Percentiles rank a stretch among this genome's conserved stretches.
These are phyloP conservation scores for Blastobasis adustella DNA, from an alignment of 2,888 invertebrate genomes.

Conservation along the genomic window DNA sequence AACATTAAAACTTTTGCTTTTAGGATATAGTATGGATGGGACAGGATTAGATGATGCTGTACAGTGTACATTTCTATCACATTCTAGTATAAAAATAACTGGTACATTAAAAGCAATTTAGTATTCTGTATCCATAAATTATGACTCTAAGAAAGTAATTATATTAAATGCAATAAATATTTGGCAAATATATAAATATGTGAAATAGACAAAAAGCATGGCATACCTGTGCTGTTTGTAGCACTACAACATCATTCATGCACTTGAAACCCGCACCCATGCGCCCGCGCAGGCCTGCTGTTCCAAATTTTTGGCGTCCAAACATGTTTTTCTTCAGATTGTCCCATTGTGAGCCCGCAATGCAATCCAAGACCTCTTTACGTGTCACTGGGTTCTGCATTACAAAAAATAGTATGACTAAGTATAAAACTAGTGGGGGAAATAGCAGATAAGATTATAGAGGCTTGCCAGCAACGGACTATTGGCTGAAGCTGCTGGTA, in stretches of 20 bases:
- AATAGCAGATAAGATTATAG: neutral
- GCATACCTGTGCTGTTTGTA: constrained; percentile 89
- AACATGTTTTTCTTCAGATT: constrained; percentile 79
- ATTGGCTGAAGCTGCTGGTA: too few species aligned
- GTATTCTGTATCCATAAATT: too few species aligned
- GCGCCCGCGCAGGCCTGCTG: constrained; percentile 91
- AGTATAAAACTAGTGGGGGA: neutral
- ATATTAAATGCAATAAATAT: too few species aligned
- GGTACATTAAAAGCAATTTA: too few species aligned
- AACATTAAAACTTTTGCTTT: too few species aligned
- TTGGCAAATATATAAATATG: too few species aligned
- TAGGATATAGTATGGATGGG: too few species aligned
- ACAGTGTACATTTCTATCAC: too few species aligned
- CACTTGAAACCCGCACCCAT: constrained; percentile 96
- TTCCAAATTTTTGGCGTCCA: constrained; percentile 88
- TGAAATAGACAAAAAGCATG: neutral
- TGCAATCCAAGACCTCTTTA: constrained; percentile 76
- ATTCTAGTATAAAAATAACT: too few species aligned
- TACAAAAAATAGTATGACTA: neutral
- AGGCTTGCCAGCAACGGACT: too few species aligned
- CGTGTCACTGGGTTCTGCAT: constrained; percentile 77
- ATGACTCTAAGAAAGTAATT: too few species aligned
- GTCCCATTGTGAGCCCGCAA: constrained; percentile 70
- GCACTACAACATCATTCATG: constrained; percentile 97
- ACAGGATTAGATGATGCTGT: too few species aligned